Evolutionary conservation across 2,888 invertebrate species (phyloP), one percentile per base, ranked within the genome.

Genomic region (Callinectes sapidus): DNA sequence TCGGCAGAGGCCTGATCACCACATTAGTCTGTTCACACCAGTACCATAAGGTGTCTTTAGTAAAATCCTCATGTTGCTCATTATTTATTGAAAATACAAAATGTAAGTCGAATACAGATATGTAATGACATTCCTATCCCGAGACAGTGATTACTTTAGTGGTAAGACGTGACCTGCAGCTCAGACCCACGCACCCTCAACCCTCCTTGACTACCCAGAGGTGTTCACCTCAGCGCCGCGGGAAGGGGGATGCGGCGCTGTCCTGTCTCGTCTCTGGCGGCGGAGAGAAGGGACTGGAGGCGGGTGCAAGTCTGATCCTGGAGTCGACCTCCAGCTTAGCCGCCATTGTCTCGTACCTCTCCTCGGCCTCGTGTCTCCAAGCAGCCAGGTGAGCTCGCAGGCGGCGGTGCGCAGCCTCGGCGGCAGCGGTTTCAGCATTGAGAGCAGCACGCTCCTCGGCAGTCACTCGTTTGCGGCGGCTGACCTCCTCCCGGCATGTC

Each of bases 331-430:
- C 93, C 39, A 93, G 89, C 61, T 85, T 71, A 39, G 89, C 89
- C 3, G 87, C 90, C 61, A 93, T 90, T 35, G 88, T 61, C 32
- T 93, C 93, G 71, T 92, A 93, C 48, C 92, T 66, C 66, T 93
- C 92, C n/a, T 92, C 86, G 28, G 93, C 93, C 39, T 93, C 93
- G 71, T 90, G 92, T 39, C 85, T 92, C 93, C 93, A 93, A 8
- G 93, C 92, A 35, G 90, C 89, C 48, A 93, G 85, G 81, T 92
- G 91, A 18, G 90, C 92, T 18, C 92, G 85, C 28, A 93, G 92
- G 85, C 93, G 91, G 42, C 93, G 90, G 55, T 93, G 93, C 6
- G 92, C 87, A n/a, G 92, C 91, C 77, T 93, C 93, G 23, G 93
- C 90, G 23, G 92, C 85, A 5, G 85, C 61, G n/a, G 90, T 88